Conservation (phyloP, 1,140 invertebrate species). For the Leptonema lineaticorne region DNA sequence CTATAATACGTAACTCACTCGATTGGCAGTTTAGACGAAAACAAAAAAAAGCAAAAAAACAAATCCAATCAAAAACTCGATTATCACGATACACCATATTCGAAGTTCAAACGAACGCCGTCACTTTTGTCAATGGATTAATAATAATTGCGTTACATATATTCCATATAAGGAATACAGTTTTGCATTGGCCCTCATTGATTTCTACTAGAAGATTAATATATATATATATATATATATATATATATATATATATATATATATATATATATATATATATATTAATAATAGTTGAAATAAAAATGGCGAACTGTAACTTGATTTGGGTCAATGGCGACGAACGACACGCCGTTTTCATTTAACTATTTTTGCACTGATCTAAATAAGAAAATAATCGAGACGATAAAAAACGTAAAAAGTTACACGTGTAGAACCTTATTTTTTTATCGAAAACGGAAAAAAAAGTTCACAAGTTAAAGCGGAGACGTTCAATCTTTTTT, state of each 20-base stretch:
- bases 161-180: conserved; percentile 2
- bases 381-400: too few relatives aligned
- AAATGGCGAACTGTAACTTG: not conserved
- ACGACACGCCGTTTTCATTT: conserved; percentile 4
- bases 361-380: not conserved
- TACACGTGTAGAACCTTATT: too few relatives aligned
- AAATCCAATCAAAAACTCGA: too few relatives aligned
- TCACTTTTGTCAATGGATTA: not conserved
- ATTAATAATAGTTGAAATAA: too few relatives aligned
- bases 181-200: not conserved
- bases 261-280: too few relatives aligned
- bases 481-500: too few relatives aligned
- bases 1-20: too few relatives aligned
- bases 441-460: too few relatives aligned
- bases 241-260: too few relatives aligned
- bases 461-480: too few relatives aligned
- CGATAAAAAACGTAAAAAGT: too few relatives aligned
- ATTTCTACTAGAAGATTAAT: not conserved
- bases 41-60: not conserved
- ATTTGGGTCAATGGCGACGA: conserved; percentile 14
- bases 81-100: too few relatives aligned
- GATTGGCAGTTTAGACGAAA: not conserved
- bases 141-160: not conserved
- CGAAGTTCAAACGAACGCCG: not conserved
- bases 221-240: not conserved